Percentiles rank a stretch among this genome's conserved stretches.
Conservation (phyloP, 2,888 invertebrate species). For the Balanococcus diminutus region DNA sequence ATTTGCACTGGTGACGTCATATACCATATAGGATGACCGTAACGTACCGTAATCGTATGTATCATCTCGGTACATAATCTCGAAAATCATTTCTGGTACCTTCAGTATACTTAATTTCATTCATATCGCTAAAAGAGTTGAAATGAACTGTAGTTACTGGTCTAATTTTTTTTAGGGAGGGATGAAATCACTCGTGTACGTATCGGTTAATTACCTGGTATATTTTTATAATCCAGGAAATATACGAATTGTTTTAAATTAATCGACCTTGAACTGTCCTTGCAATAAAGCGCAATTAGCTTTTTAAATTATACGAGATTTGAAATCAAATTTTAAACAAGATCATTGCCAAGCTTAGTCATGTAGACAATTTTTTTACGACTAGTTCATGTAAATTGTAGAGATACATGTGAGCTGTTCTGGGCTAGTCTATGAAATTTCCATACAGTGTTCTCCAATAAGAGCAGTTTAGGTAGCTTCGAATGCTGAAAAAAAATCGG, state of each 20-base stretch:
- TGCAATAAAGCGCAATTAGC: neutral
- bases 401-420: neutral
- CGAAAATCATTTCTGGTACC: neutral
- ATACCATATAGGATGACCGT: conserved; percentile 16
- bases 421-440: neutral
- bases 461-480: no score
- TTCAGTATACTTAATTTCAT: neutral
- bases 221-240: conserved; percentile 11
- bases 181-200: neutral
- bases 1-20: conserved; percentile 20
- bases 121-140: no score
- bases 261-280: conserved; percentile 36
- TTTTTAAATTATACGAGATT: neutral
- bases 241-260: conserved; percentile 8
- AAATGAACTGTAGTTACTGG: no score
- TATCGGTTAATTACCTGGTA: conserved; percentile 1
- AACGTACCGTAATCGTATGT: conserved; percentile 29
- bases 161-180: neutral
- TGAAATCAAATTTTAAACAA: neutral
- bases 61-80: conserved; percentile 16
- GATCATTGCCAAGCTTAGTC: neutral
- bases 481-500: no score
- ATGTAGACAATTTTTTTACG: neutral
- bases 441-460: no score
- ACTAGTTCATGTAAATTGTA: no score